Evolutionary conservation across 2,113 vertebrate species (phyloP).

Genomic region (Pedionomus torquatus): DNA sequence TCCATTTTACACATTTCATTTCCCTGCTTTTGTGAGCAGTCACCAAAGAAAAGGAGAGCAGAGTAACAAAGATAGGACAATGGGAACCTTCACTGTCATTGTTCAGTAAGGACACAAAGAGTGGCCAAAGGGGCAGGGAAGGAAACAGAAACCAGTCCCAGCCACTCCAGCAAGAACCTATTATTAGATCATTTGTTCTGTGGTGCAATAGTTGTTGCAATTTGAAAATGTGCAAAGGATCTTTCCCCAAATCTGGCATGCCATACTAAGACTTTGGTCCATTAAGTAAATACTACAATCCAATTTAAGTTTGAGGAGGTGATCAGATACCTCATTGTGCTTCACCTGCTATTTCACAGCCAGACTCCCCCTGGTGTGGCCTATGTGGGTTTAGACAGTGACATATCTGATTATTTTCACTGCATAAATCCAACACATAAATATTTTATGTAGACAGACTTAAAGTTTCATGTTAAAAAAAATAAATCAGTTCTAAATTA

Average conservation of each 20-base stretch:
- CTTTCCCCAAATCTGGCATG: background rate
- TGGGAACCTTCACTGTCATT: background rate
- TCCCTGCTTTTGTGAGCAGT: background rate
- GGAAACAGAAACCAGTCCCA: background rate
- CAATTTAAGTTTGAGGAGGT: background rate
- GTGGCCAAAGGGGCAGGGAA: background rate
- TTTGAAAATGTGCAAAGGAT: background rate
- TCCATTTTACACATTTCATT: background rate
- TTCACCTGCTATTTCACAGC: background rate
- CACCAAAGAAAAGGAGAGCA: background rate
- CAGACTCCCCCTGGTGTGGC: no score
- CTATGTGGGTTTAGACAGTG: background rate
- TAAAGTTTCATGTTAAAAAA: background rate
- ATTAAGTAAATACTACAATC: background rate
- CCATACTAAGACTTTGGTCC: background rate
- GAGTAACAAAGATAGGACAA: background rate
- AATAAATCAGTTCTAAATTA: background rate
- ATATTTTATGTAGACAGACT: background rate
- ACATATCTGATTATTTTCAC: background rate
- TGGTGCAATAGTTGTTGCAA: rapidly evolving
- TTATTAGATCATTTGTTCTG: background rate
- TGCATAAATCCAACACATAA: background rate
- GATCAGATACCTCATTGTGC: no score
- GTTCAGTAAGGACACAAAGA: background rate
- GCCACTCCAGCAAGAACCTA: background rate